These are phyloP conservation scores for Solen grandis DNA, from an alignment of 1,140 invertebrate species.

Conservation along the genomic window DNA sequence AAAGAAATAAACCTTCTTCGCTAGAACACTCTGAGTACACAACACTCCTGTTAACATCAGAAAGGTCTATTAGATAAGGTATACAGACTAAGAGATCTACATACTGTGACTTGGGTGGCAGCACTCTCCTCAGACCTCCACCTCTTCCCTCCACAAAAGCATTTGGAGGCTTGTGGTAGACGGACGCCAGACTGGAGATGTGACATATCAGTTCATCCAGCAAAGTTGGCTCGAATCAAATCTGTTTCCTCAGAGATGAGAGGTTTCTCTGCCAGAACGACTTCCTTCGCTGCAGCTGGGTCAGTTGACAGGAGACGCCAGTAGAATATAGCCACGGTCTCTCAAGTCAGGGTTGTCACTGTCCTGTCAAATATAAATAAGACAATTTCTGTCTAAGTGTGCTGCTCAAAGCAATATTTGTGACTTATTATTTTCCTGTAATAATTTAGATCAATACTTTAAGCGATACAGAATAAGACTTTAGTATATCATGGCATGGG, in stretches of 20 bases:
- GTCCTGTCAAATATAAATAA: constrained; percentile 85
- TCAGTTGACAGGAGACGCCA: constrained; percentile 99
- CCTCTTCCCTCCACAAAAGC: constrained; percentile 96
- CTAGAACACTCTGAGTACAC: too few relatives aligned
- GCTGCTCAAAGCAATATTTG: too few relatives aligned
- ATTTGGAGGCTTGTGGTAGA: constrained; percentile 99
- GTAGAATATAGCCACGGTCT: constrained; percentile 99
- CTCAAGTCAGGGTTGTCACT: constrained; percentile 99
- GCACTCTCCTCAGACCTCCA: constrained; percentile 72
- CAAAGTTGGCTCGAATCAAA: constrained; percentile 97
- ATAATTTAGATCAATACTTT: too few relatives aligned
- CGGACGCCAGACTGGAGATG: constrained; percentile 98
- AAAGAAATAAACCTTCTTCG: too few relatives aligned
- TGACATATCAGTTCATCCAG: constrained; percentile 99
- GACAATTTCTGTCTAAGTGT: too few relatives aligned
- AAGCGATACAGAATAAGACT: too few relatives aligned
- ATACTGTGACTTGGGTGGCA: constrained; percentile 77
- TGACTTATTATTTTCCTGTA: constrained; percentile 20
- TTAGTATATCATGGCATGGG: too few relatives aligned
- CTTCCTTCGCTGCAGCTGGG: constrained; percentile 98
- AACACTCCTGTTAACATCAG: too few relatives aligned
- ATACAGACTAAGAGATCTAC: too few relatives aligned
- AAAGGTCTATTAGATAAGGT: too few relatives aligned
- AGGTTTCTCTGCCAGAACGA: constrained; percentile 99
- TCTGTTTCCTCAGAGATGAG: constrained; percentile 99